These are phyloP conservation scores for Lasioglossum marginatum DNA, from an alignment of 2,888 invertebrate species.

Conservation along the genomic window DNA sequence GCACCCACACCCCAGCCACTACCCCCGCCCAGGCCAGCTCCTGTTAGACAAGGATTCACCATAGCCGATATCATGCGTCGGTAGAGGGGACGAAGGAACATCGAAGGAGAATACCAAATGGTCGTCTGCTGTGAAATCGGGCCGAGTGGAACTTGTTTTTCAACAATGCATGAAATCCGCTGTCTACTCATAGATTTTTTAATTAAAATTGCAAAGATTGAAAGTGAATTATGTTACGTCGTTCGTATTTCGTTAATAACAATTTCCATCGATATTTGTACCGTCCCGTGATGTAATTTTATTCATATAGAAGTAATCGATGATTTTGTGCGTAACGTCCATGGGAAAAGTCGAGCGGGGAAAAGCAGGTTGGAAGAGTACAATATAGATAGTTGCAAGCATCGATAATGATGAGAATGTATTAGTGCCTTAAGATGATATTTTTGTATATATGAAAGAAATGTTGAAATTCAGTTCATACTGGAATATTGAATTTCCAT, in stretches of 20 bases:
- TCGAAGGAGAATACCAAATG: slow-evolving; percentile 34
- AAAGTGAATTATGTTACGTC: background rate
- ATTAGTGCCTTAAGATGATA: slow-evolving; percentile 14
- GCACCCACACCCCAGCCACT: slow-evolving; percentile 84
- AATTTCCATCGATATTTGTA: slow-evolving; percentile 35
- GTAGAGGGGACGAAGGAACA: slow-evolving; percentile 83
- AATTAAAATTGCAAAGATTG: background rate
- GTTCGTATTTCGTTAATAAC: background rate
- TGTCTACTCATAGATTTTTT: background rate
- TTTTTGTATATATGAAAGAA: slow-evolving; percentile 41
- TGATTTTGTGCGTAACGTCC: background rate
- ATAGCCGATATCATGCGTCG: slow-evolving; percentile 97
- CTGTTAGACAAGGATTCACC: slow-evolving; percentile 92
- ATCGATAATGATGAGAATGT: slow-evolving; percentile 28
- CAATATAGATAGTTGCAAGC: slow-evolving; percentile 27
- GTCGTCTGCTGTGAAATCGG: slow-evolving; percentile 37
- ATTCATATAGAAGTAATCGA: background rate
- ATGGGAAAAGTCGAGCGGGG: background rate
- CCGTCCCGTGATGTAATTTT: slow-evolving; percentile 12
- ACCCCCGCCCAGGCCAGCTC: slow-evolving; percentile 87
- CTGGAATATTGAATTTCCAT: background rate
- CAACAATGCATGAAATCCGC: too few relatives aligned
- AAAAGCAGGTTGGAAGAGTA: slow-evolving; percentile 29
- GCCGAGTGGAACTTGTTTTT: background rate
- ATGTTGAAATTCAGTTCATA: background rate